Base-by-base conservation (phyloP, 2,888 invertebrate genomes). In the Blastobasis lacticolella region DNA sequence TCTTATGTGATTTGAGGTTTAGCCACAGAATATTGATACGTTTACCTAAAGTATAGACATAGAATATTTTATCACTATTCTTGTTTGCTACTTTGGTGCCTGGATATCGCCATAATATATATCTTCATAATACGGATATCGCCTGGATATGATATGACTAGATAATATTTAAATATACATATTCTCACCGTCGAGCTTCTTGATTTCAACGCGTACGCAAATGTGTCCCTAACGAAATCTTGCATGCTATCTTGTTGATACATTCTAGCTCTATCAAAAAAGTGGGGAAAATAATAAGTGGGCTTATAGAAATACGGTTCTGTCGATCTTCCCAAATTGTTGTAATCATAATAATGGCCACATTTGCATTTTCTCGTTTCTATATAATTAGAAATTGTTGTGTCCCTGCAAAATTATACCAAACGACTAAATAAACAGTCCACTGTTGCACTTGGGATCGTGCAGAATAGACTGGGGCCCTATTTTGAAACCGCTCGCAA, bases 261-360 rank as follows among this genome's bases (percentile, higher is more conserved):
- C 42, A 87, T 62, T 64, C 82, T 81, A 2, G 84, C 78, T n/a
- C 69, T 51, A 53, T 86, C 86, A 6, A 85, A 37, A 71, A 73
- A 80, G 50, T 62, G 69, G 0, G 71, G 66, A 0, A 67, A 71
- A 43, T 78, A 66, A 57, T 57, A 78, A 1, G 73, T 73, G 1
- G 86, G 66, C 3, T 66, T 74, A 54, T 82, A 60, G 51, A 86
- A 83, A 60, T 71, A 86, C 54, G 74, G 82, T 23, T 81, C 81
- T 45, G 53, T 69, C 0, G 59, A 5, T 60, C 71, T 73, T 0
- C 73, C 74, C 52, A 72, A 67, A 46, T 76, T 59, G 42, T 74
- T 60, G 38, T 61, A 74, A 58, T 87, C 87, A 52, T 83, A 87
- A 4, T 73, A 62, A 60, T 87, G 87, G 5, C 77, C 78, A 56